phyloP scores from a whole-genome alignment of 1,140 invertebrate genomes.

The Anastrepha ludens region DNA sequence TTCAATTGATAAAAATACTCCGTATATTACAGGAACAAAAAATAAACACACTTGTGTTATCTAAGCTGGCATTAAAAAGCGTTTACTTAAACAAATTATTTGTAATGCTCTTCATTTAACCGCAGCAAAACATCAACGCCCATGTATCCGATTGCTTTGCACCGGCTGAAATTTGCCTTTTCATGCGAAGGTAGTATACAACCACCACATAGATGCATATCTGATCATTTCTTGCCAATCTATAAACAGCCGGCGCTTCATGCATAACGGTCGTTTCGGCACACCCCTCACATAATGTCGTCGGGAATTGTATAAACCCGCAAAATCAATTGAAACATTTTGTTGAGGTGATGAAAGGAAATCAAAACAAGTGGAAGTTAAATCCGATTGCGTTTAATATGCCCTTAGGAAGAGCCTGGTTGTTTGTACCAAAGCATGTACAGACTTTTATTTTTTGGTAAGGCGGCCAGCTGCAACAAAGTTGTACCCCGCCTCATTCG shows the following conservation, averaged over 20 bases:
- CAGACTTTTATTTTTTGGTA: neutral
- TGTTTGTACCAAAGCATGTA: neutral
- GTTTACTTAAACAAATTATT: constrained; percentile 9
- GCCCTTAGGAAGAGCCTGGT: constrained; percentile 4
- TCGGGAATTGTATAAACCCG: constrained; percentile 9
- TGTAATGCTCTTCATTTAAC: neutral
- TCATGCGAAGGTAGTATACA: neutral
- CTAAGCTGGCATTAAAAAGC: neutral
- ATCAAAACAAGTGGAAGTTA: constrained; percentile 53
- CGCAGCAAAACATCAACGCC: neutral
- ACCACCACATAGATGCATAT: neutral
- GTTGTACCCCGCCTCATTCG: no score
- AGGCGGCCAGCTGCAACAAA: no score
- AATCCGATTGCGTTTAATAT: constrained; percentile 54
- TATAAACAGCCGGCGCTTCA: neutral
- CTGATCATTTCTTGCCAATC: neutral
- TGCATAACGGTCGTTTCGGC: neutral
- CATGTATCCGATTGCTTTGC: neutral
- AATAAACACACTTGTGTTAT: neutral
- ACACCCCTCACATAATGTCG: constrained; percentile 4
- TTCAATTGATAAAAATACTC: constrained; percentile 11
- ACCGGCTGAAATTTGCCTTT: neutral
- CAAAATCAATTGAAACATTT: constrained; percentile 54
- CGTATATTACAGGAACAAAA: neutral
- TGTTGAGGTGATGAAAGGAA: constrained; percentile 54